These are phyloP conservation scores for Heteromurus nitidus DNA, from an alignment of 2,888 invertebrate genomes.

Conservation along the genomic window DNA sequence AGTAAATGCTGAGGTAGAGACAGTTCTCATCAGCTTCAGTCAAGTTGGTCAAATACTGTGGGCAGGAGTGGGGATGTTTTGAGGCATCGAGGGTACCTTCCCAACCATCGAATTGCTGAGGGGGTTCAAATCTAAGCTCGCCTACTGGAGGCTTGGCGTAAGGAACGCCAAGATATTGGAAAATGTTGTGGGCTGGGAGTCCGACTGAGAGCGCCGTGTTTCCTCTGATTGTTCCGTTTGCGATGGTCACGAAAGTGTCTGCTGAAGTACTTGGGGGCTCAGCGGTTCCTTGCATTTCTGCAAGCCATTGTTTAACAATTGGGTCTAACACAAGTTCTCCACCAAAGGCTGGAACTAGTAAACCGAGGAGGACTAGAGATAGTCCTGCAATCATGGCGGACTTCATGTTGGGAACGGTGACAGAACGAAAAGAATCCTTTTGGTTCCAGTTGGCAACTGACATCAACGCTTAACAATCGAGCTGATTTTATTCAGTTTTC, in stretches of 20 bases:
- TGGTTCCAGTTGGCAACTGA: no score
- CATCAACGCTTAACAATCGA: no score
- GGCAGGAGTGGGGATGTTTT: conserved; percentile 50
- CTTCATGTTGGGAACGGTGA: no score
- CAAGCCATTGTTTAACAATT: conserved; percentile 31
- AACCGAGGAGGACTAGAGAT: no score
- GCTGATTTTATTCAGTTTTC: no score
- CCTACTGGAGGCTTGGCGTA: conserved; percentile 43
- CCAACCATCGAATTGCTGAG: conserved; percentile 54
- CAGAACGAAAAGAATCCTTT: no score
- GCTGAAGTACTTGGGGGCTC: neutral
- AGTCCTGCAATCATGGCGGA: no score
- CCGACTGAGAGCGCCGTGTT: conserved; percentile 14
- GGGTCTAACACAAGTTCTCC: no score
- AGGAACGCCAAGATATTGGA: conserved; percentile 53
- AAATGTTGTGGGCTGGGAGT: conserved; percentile 13
- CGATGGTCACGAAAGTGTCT: conserved; percentile 30
- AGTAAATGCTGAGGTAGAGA: conserved; percentile 55
- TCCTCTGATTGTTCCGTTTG: conserved; percentile 56
- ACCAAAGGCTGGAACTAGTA: no score
- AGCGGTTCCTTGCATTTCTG: neutral
- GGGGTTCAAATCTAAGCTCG: conserved; percentile 50
- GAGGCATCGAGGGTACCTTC: conserved; percentile 42
- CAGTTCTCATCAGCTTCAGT: conserved; percentile 53
- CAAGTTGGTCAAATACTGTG: conserved; percentile 37